These are phyloP conservation scores for Labia minor DNA, from an alignment of 2,888 invertebrate species.

Conservation along the genomic window DNA sequence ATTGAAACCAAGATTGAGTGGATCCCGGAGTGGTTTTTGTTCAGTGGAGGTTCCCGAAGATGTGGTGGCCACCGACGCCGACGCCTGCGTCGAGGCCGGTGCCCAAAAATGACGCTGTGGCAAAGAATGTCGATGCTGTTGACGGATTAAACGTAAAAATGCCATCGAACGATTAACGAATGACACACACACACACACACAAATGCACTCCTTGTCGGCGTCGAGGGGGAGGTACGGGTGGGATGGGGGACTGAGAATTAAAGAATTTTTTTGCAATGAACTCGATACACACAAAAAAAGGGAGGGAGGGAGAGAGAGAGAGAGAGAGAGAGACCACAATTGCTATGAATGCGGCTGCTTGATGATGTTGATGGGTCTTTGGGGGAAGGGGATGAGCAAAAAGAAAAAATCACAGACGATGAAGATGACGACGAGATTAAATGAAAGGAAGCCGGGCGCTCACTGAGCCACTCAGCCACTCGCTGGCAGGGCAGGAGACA, in stretches of 20 bases:
- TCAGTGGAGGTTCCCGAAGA: slow-evolving; percentile 14
- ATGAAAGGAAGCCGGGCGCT: neutral
- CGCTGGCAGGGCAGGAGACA: neutral
- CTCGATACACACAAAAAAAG: neutral
- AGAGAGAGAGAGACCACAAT: neutral
- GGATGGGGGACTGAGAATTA: too few relatives aligned
- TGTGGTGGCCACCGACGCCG: slow-evolving; percentile 16
- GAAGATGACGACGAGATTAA: neutral
- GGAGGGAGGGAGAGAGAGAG: neutral
- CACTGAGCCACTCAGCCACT: neutral
- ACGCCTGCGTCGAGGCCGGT: slow-evolving; percentile 21
- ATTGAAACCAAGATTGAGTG: slow-evolving; percentile 74
- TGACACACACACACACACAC: too few relatives aligned
- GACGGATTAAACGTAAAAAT: slow-evolving; percentile 13
- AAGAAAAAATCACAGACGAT: too few relatives aligned
- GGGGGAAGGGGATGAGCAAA: too few relatives aligned
- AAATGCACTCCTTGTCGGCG: too few relatives aligned
- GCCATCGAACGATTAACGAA: neutral
- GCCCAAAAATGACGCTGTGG: slow-evolving; percentile 23
- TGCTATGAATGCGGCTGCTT: neutral
- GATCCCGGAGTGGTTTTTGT: slow-evolving; percentile 42
- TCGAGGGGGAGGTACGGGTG: too few relatives aligned
- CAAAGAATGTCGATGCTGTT: neutral
- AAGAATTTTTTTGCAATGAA: neutral
- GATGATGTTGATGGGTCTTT: too few relatives aligned